Conservation (phyloP, 2,888 invertebrate species). For the Cactoblastis cactorum region DNA sequence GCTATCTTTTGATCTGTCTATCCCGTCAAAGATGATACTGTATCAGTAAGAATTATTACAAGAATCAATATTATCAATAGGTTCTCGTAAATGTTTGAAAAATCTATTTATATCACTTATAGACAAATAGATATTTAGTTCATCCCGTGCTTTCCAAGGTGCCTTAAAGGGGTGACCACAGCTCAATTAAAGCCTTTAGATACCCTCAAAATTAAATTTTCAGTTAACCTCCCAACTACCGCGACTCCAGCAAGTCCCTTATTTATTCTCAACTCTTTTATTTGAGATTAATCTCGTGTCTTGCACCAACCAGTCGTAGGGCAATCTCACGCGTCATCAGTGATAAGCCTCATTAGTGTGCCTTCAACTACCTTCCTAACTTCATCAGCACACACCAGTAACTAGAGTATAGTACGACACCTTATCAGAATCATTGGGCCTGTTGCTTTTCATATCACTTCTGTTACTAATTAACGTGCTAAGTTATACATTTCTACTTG, state of each 20-base stretch:
- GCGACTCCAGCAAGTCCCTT: neutral
- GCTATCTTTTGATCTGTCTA: too few relatives aligned
- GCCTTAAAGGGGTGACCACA: too few relatives aligned
- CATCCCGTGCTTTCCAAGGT: too few relatives aligned
- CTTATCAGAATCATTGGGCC: neutral
- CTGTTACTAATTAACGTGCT: too few relatives aligned
- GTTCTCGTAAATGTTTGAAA: too few relatives aligned
- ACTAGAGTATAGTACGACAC: neutral
- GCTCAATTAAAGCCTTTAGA: too few relatives aligned
- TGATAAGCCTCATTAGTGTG: conserved; percentile 21
- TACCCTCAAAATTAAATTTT: neutral
- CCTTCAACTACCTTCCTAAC: conserved; percentile 17
- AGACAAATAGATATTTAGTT: too few relatives aligned
- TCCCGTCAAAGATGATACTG: too few relatives aligned
- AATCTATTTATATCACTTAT: too few relatives aligned
- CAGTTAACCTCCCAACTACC: neutral
- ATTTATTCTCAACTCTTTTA: neutral
- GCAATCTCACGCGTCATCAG: conserved; percentile 22
- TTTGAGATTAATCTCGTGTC: conserved; percentile 1
- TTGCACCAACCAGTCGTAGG: conserved; percentile 21
- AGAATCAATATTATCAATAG: too few relatives aligned
- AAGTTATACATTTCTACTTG: too few relatives aligned
- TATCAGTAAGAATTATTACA: too few relatives aligned
- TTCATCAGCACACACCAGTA: conserved; percentile 15
- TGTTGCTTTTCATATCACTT: neutral